A percentile compares a stretch with the other conserved stretches of the same genome.
phyloP scores from a whole-genome alignment of 1,140 invertebrate species.

The Rhyzopertha dominica region DNA sequence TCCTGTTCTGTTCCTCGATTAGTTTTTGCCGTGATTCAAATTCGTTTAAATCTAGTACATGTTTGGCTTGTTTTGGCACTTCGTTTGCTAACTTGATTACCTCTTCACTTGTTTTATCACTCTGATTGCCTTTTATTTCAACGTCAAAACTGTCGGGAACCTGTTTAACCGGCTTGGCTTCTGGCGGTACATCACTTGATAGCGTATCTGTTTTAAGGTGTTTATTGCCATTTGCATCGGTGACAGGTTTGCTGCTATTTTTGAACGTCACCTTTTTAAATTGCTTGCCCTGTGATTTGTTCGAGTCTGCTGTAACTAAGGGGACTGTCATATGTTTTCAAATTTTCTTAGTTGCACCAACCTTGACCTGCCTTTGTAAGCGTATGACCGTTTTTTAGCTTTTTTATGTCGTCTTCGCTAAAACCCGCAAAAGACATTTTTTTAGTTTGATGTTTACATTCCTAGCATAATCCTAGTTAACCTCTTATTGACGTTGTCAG shows the following conservation, averaged over 20 bases:
- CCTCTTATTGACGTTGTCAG: too few relatives aligned
- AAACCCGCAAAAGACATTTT: conserved; percentile 44
- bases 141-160: neutral
- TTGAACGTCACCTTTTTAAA: neutral
- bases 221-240: neutral
- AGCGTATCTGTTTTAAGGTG: neutral
- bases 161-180: neutral
- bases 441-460: too few relatives aligned
- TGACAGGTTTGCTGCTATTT: neutral
- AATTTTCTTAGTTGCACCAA: neutral
- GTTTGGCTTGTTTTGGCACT: conserved; percentile 2
- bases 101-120: neutral
- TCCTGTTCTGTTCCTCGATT: conserved; percentile 73
- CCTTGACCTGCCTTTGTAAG: neutral
- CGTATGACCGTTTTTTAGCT: conserved; percentile 26
- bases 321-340: neutral
- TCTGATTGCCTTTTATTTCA: neutral
- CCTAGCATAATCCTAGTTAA: too few relatives aligned
- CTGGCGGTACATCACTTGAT: neutral
- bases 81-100: neutral
- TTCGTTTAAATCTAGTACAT: conserved; percentile 48
- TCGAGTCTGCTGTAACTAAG: neutral
- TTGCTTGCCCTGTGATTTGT: neutral
- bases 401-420: conserved; percentile 47
- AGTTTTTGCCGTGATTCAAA: conserved; percentile 65